Evolutionary conservation across 2,888 invertebrate genomes (phyloP), one percentile per base, ranked within the genome.

Genomic region (Eurytoma californica): DNA sequence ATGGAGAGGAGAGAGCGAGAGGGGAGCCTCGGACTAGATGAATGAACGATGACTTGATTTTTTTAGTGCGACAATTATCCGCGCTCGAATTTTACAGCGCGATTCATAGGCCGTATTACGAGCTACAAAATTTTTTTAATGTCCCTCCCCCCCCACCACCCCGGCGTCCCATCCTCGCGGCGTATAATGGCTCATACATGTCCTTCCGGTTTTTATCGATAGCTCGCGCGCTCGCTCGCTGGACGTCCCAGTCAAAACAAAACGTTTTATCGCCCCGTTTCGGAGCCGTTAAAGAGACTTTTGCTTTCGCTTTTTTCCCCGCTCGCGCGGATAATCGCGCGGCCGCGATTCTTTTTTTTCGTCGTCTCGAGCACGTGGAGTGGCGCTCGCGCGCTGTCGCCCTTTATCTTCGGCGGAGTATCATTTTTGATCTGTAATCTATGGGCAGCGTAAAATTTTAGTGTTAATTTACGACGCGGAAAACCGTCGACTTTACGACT

Each of bases 401-500:
- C 70, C 58, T 79, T 30, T 30, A 30, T 30, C 30, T 30, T 30
- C 30, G 30, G 30, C 30, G 30, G 30, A 30, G 78, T 77, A 80
- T 81, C 74, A 80, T 83, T 80, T 68, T 61, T 80, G 69, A 78
- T 66, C 73, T 80, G 84, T 78, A 80, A 83, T 86, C 79, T 81
- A 80, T 79, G 82, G 77, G 78, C 61, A 80, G 78, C 83, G 73
- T 72, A 79, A 81, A 83, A 82, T 82, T 83, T 79, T 77, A 81
- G 82, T 80, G 83, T 82, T 84, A 85, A 86, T 85, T 86, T 86
- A 86, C 84, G 85, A 84, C 79, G 82, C 84, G 83, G 84, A 85
- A 86, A 85, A 85, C 83, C 83, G 83, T 84, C 81, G 83, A 82
- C 80, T 86, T 85, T 85, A 85, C 85, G 85, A 84, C 85, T 84